Evolutionary conservation across 2,888 invertebrate species (phyloP).

Genomic region (Poecilus cupreus): DNA sequence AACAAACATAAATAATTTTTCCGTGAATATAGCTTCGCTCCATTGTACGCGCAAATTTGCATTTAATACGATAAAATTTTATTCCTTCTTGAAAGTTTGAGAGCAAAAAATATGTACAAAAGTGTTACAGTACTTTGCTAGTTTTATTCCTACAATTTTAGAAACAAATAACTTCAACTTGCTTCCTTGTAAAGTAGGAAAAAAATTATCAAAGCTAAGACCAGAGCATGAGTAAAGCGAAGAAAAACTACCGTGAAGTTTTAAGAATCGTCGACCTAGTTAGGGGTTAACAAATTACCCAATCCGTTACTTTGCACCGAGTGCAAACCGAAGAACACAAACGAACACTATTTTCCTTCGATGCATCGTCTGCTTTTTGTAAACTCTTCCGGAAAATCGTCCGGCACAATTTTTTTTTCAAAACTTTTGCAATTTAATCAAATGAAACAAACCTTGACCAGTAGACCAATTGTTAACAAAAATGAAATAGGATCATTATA

Average conservation of each 20-base stretch:
- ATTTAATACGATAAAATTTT: neutral
- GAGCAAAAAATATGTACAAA: neutral
- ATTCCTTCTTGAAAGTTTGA: neutral
- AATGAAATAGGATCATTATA: too few relatives aligned
- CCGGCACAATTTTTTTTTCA: too few relatives aligned
- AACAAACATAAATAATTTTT: slow-evolving; percentile 39
- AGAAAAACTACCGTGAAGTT: slow-evolving; percentile 20
- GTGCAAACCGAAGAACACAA: slow-evolving; percentile 15
- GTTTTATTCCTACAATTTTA: neutral
- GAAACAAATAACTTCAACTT: slow-evolving; percentile 19
- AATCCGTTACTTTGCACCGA: slow-evolving; percentile 38
- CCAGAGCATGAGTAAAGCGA: neutral
- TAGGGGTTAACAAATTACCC: slow-evolving; percentile 44
- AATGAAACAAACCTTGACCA: too few relatives aligned
- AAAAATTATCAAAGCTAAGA: slow-evolving; percentile 12
- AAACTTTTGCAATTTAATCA: too few relatives aligned
- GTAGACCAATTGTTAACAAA: too few relatives aligned
- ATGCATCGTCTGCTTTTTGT: neutral
- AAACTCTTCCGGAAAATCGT: too few relatives aligned
- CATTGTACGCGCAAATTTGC: neutral
- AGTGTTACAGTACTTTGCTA: slow-evolving; percentile 5
- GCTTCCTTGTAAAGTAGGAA: neutral
- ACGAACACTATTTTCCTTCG: neutral
- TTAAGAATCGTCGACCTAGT: slow-evolving; percentile 35
- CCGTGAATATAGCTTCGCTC: slow-evolving; percentile 13